These are phyloP conservation scores for Telenomus remus DNA, from an alignment of 1,140 invertebrate species.

Conservation along the genomic window DNA sequence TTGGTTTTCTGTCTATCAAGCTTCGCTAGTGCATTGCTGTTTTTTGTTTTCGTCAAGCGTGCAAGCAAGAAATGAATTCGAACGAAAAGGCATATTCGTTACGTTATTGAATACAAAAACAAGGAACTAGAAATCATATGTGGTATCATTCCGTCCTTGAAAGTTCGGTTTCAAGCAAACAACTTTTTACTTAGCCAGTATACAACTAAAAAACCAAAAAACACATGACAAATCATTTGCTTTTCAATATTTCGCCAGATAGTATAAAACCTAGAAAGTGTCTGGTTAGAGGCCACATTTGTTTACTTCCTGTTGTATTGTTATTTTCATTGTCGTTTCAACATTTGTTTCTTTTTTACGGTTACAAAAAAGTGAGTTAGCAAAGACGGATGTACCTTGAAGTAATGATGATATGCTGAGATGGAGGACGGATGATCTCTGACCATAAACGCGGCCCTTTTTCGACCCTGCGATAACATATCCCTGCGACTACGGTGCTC, in stretches of 20 bases:
- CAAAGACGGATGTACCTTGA: conserved; percentile 66
- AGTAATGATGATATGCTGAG: conserved; percentile 71
- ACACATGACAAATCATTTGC: conserved; percentile 46
- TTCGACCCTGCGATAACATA: conserved; percentile 85
- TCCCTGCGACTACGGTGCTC: conserved; percentile 81
- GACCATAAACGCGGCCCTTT: conserved; percentile 81
- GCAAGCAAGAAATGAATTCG: conserved; percentile 52
- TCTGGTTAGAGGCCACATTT: conserved; percentile 1
- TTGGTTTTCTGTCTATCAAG: conserved; percentile 47
- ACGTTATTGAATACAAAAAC: conserved; percentile 6
- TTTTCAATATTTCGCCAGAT: conserved; percentile 61
- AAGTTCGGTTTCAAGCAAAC: conserved; percentile 24
- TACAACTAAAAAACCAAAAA: conserved; percentile 13
- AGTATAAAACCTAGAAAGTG: conserved; percentile 24
- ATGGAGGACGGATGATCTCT: conserved; percentile 75
- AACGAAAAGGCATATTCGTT: conserved; percentile 44
- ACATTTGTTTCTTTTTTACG: conserved; percentile 10
- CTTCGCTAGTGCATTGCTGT: conserved; percentile 56
- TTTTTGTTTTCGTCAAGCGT: conserved; percentile 53
- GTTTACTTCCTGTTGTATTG: conserved; percentile 32
- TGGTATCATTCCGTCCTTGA: conserved; percentile 33
- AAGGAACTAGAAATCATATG: conserved; percentile 36
- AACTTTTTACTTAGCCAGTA: background rate
- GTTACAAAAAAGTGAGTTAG: background rate
- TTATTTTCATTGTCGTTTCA: conserved; percentile 15